Percentiles rank a stretch among this genome's conserved stretches.
phyloP scores from a whole-genome alignment of 2,888 invertebrate genomes.

The Lycocerus yunnanus region DNA sequence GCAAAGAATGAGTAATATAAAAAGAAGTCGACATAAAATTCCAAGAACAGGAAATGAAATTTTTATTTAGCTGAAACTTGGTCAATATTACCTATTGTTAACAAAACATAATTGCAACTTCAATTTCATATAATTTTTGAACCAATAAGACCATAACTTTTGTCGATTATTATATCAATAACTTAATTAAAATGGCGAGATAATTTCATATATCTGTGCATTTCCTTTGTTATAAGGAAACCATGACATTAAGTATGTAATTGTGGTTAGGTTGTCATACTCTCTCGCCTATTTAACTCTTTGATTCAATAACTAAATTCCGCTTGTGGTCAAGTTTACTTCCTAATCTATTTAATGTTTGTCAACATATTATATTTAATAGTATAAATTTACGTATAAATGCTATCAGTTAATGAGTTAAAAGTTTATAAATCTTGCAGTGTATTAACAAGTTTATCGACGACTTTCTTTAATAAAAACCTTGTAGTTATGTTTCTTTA shows the following conservation, averaged over 20 bases:
- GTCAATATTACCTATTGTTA: not conserved
- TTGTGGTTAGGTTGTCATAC: not conserved
- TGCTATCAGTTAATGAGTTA: not conserved
- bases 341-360: not conserved
- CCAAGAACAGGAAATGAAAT: not conserved
- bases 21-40: not conserved
- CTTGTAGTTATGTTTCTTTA: too few species aligned
- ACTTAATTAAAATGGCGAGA: not conserved
- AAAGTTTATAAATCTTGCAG: not conserved
- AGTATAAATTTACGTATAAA: not conserved
- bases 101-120: not conserved
- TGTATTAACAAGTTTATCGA: too few species aligned
- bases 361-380: not conserved
- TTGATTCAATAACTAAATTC: not conserved
- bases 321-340: not conserved
- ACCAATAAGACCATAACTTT: not conserved
- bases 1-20: not conserved
- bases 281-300: not conserved
- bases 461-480: too few species aligned
- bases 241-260: not conserved
- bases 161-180: not conserved
- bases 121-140: not conserved
- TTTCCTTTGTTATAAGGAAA: not conserved
- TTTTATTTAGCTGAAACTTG: not conserved
- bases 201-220: not conserved